phyloP scores from a whole-genome alignment of 2,113 vertebrate species.

The Campylomormyrus tamandua region DNA sequence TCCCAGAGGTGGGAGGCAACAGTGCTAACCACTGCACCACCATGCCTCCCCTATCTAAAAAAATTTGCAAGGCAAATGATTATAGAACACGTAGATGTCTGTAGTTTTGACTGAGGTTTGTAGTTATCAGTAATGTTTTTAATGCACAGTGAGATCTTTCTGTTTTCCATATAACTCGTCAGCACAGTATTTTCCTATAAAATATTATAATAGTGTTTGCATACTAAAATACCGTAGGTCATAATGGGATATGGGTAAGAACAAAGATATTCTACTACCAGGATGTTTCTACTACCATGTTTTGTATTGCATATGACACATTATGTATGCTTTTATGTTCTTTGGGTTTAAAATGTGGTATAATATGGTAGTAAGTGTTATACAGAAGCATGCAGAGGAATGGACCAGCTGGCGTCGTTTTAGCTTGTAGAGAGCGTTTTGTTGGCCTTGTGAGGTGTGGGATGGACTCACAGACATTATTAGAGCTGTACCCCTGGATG shows the following conservation, averaged over 20 bases:
- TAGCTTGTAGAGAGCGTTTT: not conserved
- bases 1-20: too few species aligned
- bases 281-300: not conserved
- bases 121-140: not conserved
- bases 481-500: not conserved
- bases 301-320: not conserved
- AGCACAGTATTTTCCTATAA: not conserved
- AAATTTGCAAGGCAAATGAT: not conserved
- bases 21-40: too few species aligned
- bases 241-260: not conserved
- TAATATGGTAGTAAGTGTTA: not conserved
- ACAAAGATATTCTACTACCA: not conserved
- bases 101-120: not conserved
- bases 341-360: not conserved
- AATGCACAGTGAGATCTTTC: not conserved
- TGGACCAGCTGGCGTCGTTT: not conserved
- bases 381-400: not conserved
- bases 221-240: not conserved
- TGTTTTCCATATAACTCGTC: not conserved
- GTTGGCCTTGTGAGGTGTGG: not conserved
- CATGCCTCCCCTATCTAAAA: not conserved
- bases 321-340: not conserved
- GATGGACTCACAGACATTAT: not conserved
- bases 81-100: not conserved
- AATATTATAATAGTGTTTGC: not conserved